Evolutionary conservation across 2,113 vertebrate genomes (phyloP).

Genomic region (Hippoglossus stenolepis): DNA sequence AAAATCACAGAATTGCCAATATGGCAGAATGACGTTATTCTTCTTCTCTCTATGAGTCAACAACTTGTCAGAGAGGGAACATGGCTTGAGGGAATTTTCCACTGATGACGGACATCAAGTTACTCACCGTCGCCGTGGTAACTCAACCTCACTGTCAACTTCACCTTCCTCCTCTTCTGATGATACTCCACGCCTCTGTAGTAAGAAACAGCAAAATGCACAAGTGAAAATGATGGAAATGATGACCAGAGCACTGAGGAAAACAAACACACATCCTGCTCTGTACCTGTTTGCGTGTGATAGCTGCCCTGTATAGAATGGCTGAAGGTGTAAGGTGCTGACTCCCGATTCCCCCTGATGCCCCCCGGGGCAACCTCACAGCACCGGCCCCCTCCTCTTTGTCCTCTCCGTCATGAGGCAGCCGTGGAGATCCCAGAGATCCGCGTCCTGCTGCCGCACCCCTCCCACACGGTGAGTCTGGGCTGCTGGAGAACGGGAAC

Average conservation of each 20-base stretch:
- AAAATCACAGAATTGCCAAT: neutral
- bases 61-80: conserved; percentile 25
- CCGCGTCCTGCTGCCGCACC: conserved; percentile 78
- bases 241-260: neutral
- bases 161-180: conserved; percentile 96
- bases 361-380: conserved; percentile 77
- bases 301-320: conserved; percentile 92
- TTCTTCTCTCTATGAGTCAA: conserved; percentile 26
- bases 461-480: conserved; percentile 88
- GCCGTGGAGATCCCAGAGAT: conserved; percentile 79
- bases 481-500: conserved; percentile 90
- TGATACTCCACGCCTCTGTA: conserved; percentile 91
- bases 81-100: conserved; percentile 52
- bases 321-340: conserved; percentile 90
- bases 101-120: conserved; percentile 50
- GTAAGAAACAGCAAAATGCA: conserved; percentile 37
- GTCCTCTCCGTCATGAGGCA: conserved; percentile 81
- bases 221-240: conserved; percentile 6
- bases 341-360: conserved; percentile 82
- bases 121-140: conserved; percentile 89
- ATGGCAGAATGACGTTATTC: neutral
- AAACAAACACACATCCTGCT: neutral
- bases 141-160: conserved; percentile 94
- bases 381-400: conserved; percentile 79
- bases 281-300: conserved; percentile 91